Evolutionary conservation across 2,797 vertebrate species (phyloP).

Genomic region (Tamandua tetradactyla): DNA sequence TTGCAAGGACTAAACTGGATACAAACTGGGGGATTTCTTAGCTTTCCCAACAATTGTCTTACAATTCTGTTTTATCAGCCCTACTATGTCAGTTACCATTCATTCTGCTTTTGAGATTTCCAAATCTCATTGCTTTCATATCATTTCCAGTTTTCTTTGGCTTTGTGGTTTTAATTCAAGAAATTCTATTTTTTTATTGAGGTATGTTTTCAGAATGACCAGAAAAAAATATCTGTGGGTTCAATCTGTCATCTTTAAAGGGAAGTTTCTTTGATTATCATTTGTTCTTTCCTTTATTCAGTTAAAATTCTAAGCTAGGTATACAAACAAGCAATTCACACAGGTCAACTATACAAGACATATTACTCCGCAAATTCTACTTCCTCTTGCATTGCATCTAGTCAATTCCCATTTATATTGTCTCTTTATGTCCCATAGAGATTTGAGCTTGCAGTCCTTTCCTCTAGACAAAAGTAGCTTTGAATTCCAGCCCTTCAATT

Average conservation of each 20-base stretch:
- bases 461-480: background rate
- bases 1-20: background rate
- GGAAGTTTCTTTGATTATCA: background rate
- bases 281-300: background rate
- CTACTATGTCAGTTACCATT: background rate
- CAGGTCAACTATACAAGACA: background rate
- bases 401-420: background rate
- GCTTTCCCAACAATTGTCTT: background rate
- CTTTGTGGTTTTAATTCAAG: background rate
- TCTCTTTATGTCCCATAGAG: background rate
- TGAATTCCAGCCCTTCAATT: background rate
- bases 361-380: background rate
- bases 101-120: background rate
- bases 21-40: background rate
- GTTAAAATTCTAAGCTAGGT: background rate
- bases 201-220: background rate
- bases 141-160: background rate
- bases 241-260: background rate
- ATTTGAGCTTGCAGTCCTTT: background rate
- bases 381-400: background rate
- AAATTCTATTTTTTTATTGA: background rate
- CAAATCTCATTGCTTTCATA: background rate
- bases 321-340: background rate
- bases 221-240: background rate
- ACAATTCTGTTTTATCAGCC: background rate